Conservation (phyloP, 1,140 invertebrate species). For the Listronotus oregonensis region DNA sequence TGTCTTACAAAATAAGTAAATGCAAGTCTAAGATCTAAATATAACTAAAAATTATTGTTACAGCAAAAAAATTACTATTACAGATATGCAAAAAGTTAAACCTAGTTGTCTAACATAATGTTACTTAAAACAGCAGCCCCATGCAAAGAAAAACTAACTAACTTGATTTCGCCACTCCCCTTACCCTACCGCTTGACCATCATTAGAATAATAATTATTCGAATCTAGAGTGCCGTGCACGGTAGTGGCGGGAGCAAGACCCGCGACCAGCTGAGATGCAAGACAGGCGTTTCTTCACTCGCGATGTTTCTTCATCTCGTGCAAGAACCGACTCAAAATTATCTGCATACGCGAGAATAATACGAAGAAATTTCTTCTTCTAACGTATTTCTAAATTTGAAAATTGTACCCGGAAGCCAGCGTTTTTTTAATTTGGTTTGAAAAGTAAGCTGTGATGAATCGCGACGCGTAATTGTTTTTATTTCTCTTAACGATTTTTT, state of each 20-base stretch:
- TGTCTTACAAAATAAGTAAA: too few species aligned
- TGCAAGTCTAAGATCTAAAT: too few species aligned
- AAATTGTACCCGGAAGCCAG: slow-evolving; percentile 11
- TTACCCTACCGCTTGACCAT: slow-evolving; percentile 38
- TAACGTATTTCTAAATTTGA: slow-evolving; percentile 6
- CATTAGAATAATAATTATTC: slow-evolving; percentile 39
- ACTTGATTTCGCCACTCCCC: slow-evolving; percentile 33
- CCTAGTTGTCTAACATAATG: not conserved
- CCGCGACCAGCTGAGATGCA: slow-evolving; percentile 34
- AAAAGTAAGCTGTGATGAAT: slow-evolving; percentile 4
- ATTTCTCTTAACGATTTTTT: too few species aligned
- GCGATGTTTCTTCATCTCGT: slow-evolving; percentile 34
- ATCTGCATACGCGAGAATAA: slow-evolving; percentile 5
- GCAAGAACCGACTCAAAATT: slow-evolving; percentile 21
- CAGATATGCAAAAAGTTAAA: too few species aligned
- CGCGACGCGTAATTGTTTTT: slow-evolving; percentile 11
- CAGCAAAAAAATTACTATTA: too few species aligned
- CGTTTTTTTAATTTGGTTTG: slow-evolving; percentile 19
- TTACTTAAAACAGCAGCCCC: slow-evolving; percentile 1
- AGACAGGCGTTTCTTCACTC: slow-evolving; percentile 34
- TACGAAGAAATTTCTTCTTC: slow-evolving; percentile 7
- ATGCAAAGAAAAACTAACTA: slow-evolving; percentile 14
- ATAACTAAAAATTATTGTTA: too few species aligned
- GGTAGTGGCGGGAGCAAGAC: slow-evolving; percentile 37
- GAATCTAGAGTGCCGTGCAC: slow-evolving; percentile 29